Evolutionary conservation across 2,888 invertebrate species (phyloP), one percentile per base, ranked within the genome.

Genomic region (Meiosimyza decipiens): DNA sequence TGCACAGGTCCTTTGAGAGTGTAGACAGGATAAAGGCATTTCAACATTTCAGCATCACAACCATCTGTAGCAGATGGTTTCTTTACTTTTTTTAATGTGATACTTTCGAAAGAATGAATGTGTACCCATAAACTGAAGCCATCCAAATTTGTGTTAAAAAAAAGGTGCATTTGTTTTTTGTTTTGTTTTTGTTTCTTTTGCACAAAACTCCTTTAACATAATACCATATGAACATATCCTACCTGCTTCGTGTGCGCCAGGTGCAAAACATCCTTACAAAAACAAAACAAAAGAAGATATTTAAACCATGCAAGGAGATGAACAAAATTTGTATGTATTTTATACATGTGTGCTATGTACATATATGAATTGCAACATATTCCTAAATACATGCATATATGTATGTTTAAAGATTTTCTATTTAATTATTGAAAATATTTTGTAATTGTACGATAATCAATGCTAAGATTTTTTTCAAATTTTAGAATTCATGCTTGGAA

Each of bases 41-140:
- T 40, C 40, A 40, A 9, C 40, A 40, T 9, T 22, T 22, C 3
- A 40, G 40, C 40, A 40, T 40, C 40, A 40, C 9, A 49, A 50
- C 57, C 59, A 71, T 65, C 59, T n/a, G 12, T 47, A 16, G 70
- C 70, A 70, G 70, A 70, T 70, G 70, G 62, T 70, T 70, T 70
- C 52, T 15, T 60, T n/a, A 13, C 13, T 40, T 33, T 60, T 60
- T 33, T 60, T 60, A 15, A 47, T 59, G 33, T 52, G 62, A 33
- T n/a, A 40, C 18, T n/a, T 40, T 12, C 51, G 50, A 13, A 13
- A 40, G n/a, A 50, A 57, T 22, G 70, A 70, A 54, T 33, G 50
- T 52, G 60, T 60, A 63, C 33, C 52, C 54, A 63, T 54, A 51
- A 62, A 62, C 52, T 33, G 52, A 40, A 60, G 40, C 40, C 62